Conservation (phyloP, 2,797 vertebrate species). For the Leptodactylus fallax region DNA sequence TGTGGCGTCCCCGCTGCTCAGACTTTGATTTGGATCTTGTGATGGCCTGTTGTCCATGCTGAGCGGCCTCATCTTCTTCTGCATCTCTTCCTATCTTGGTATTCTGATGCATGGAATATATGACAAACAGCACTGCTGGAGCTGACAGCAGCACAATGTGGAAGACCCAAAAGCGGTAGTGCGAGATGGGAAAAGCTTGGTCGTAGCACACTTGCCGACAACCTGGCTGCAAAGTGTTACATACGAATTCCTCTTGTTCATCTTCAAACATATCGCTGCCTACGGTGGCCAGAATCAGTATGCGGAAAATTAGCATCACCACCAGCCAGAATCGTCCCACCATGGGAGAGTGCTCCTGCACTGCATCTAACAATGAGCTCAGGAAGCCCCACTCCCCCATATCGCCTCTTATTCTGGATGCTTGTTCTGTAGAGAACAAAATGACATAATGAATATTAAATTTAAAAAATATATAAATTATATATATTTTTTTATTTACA, state of each 20-base stretch:
- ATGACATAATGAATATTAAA: neutral
- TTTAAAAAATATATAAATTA: too few relatives aligned
- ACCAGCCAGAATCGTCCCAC: slow-evolving; percentile 92
- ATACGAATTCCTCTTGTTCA: slow-evolving; percentile 90
- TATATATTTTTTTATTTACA: neutral
- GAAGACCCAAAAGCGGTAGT: slow-evolving; percentile 96
- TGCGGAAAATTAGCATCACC: slow-evolving; percentile 91
- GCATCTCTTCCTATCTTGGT: slow-evolving; percentile 71
- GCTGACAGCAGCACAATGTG: slow-evolving; percentile 90
- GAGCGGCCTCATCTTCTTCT: slow-evolving; percentile 31
- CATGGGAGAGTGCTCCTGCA: slow-evolving; percentile 88
- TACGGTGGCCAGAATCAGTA: slow-evolving; percentile 89
- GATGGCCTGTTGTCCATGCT: neutral
- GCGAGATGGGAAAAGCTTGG: slow-evolving; percentile 90
- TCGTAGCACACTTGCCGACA: slow-evolving; percentile 93
- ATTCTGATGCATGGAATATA: slow-evolving; percentile 85
- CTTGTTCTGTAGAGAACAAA: slow-evolving; percentile 37
- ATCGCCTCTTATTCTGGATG: slow-evolving; percentile 14
- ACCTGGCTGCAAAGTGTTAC: slow-evolving; percentile 92
- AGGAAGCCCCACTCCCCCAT: slow-evolving; percentile 92
- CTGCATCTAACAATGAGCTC: slow-evolving; percentile 79
- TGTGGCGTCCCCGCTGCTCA: slow-evolving; percentile 65
- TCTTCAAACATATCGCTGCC: slow-evolving; percentile 91
- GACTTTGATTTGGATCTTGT: neutral
- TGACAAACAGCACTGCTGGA: slow-evolving; percentile 85